Evolutionary conservation across 2,113 vertebrate species (phyloP).

Genomic region (Rhineura floridana): DNA sequence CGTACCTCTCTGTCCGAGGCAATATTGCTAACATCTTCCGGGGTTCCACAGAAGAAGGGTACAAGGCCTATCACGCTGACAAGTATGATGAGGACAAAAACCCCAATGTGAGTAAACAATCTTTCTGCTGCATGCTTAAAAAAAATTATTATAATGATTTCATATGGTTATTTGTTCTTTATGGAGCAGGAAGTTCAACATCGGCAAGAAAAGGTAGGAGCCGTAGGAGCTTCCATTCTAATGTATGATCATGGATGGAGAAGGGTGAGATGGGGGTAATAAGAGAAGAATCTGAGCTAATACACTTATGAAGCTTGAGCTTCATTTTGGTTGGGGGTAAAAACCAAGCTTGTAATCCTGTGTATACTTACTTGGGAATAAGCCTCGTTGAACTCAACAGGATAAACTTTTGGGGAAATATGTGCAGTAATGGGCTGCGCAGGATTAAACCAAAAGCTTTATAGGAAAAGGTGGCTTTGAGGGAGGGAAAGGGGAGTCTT

Average conservation of each 20-base stretch:
- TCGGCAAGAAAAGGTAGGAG: not conserved
- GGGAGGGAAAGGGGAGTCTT: not conserved
- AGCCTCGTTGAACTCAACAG: too few species aligned
- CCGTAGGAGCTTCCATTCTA: not conserved
- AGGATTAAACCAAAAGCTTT: not conserved
- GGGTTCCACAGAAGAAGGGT: constrained; percentile 79
- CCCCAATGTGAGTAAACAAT: constrained; percentile 79
- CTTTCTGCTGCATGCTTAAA: not conserved
- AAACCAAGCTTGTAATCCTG: too few species aligned
- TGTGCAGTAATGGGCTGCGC: not conserved
- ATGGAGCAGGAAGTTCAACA: too few species aligned
- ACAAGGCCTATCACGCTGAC: constrained; percentile 76
- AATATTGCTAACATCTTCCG: constrained; percentile 72
- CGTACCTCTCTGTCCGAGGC: constrained; percentile 84
- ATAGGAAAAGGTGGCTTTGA: not conserved
- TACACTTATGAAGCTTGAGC: too few species aligned
- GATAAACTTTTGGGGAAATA: not conserved
- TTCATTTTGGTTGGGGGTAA: too few species aligned
- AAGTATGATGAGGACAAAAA: constrained; percentile 84
- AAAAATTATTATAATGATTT: not conserved
- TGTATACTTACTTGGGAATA: too few species aligned
- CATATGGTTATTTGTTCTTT: too few species aligned
- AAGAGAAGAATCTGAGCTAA: not conserved
- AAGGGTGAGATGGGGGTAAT: not conserved
- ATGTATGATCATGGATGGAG: not conserved